A percentile compares a stretch with the other conserved stretches of the same genome.
Conservation (phyloP, 2,797 vertebrate genomes). For the Tapera naevia region DNA sequence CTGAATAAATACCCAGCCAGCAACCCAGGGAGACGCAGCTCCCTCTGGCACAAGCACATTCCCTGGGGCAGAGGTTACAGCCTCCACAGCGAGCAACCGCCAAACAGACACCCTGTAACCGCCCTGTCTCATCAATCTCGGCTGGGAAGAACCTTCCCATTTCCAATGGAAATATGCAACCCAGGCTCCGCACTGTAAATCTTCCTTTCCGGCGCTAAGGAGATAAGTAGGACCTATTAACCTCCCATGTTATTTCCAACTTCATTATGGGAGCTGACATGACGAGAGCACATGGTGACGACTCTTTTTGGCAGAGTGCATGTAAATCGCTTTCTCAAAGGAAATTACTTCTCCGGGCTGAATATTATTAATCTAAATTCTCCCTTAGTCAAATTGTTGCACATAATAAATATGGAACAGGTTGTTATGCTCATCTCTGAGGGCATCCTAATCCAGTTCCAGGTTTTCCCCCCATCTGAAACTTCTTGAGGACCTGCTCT, state of each 20-base stretch:
- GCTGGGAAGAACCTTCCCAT: constrained; percentile 63
- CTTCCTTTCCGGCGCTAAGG: constrained; percentile 79
- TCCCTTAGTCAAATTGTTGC: constrained; percentile 95
- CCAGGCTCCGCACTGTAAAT: constrained; percentile 69
- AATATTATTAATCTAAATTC: constrained; percentile 99
- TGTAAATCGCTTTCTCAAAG: constrained; percentile 98
- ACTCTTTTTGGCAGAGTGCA: constrained; percentile 90
- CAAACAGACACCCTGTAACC: constrained; percentile 35
- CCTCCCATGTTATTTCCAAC: constrained; percentile 97
- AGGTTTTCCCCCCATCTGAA: constrained; percentile 58
- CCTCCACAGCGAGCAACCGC: background rate
- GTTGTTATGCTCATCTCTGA: constrained; percentile 84
- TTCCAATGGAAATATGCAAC: constrained; percentile 77
- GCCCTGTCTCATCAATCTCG: constrained; percentile 58
- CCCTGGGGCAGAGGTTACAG: background rate
- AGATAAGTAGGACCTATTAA: constrained; percentile 96
- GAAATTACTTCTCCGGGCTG: constrained; percentile 97
- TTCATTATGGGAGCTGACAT: constrained; percentile 97
- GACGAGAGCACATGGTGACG: constrained; percentile 83
- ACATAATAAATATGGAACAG: constrained; percentile 95
- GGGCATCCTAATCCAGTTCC: constrained; percentile 80
- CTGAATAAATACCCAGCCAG: background rate
- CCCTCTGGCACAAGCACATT: background rate
- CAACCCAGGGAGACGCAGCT: background rate
- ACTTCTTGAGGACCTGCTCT: constrained; percentile 72